phyloP scores from a whole-genome alignment of 1,140 invertebrate genomes.

The Pygmarrhopalites habei region DNA sequence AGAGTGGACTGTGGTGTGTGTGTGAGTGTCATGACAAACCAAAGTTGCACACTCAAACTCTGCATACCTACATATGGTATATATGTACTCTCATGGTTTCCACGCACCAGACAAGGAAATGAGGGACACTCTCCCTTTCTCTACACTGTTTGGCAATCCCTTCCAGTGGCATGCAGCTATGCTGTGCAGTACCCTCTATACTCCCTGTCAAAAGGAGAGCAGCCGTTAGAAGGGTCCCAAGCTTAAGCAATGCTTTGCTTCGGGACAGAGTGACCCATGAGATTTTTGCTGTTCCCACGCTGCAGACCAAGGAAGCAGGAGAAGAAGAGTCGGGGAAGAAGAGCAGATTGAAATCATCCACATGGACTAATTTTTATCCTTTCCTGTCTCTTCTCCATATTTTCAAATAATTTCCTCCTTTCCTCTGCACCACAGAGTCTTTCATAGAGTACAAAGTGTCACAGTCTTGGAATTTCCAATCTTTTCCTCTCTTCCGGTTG shows the following conservation, averaged over 20 bases:
- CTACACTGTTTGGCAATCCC: too few relatives aligned
- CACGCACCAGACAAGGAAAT: too few relatives aligned
- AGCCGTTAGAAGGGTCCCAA: too few relatives aligned
- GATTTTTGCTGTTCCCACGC: conserved; percentile 28
- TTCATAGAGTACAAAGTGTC: neutral
- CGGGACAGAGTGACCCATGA: conserved; percentile 15
- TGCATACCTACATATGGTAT: too few relatives aligned
- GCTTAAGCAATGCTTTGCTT: too few relatives aligned
- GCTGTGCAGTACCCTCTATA: too few relatives aligned
- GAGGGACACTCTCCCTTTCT: too few relatives aligned
- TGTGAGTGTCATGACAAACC: neutral
- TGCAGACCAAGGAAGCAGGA: neutral
- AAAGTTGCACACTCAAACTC: too few relatives aligned
- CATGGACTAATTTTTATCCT: conserved; percentile 23
- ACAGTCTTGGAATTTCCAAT: conserved; percentile 17
- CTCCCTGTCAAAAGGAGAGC: too few relatives aligned
- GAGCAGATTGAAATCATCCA: conserved; percentile 28
- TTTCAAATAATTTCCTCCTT: neutral
- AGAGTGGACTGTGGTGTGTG: too few relatives aligned
- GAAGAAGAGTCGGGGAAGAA: neutral
- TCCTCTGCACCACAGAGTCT: neutral
- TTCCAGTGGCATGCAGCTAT: too few relatives aligned
- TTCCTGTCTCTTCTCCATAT: conserved; percentile 5
- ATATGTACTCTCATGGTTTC: too few relatives aligned
- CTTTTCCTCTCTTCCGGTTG: conserved; percentile 23